Evolutionary conservation across 1,140 invertebrate genomes (phyloP), one percentile per base, ranked within the genome.

Genomic region (Drosophila repleta): DNA sequence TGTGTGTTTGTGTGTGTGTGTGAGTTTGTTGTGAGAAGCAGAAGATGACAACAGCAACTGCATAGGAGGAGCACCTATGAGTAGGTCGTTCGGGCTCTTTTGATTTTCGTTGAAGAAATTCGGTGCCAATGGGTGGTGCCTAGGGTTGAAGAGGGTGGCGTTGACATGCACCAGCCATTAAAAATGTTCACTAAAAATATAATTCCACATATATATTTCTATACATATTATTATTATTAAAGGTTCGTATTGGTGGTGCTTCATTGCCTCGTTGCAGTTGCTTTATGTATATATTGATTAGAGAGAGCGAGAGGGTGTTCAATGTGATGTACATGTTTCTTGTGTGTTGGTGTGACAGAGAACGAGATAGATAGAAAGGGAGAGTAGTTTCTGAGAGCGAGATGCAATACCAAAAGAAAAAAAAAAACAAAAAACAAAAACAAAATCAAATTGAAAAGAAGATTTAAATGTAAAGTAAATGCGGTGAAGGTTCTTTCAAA

Each of bases 331-430:
- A 29, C 58, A 48, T 72, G 41, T 67, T 4, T 53, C 11, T 2
- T 13, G 8, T 65, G 61, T 74, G 74, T 69, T 43, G 69, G 41
- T 69, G 46, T 80, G 46, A 66, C 18, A 49, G 43, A 45, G 32
- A 56, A 58, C 75, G 56, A 80, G 60, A 66, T 58, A 79, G 52
- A 70, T 13, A 63, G 35, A 68, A 37, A 58, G 41, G 52, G 57
- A 46, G 20, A 49, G 17, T 21, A 63, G 51, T 41, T 26, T 46
- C 66, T 48, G 41, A 73, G 62, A 32, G 57, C 56, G 66, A 69
- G 73, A 87, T 85, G 81, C 82, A 87, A 61, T 81, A 87, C 82
- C 74, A 55, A 71, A 78, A 88, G 82, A 57, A 78, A 84, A 68
- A 82, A 70, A 55, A 71, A 78, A 88, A 82, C 61, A 78, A 84